These are phyloP conservation scores for Pteronura brasiliensis DNA, from an alignment of 2,113 vertebrate genomes.

Conservation along the genomic window DNA sequence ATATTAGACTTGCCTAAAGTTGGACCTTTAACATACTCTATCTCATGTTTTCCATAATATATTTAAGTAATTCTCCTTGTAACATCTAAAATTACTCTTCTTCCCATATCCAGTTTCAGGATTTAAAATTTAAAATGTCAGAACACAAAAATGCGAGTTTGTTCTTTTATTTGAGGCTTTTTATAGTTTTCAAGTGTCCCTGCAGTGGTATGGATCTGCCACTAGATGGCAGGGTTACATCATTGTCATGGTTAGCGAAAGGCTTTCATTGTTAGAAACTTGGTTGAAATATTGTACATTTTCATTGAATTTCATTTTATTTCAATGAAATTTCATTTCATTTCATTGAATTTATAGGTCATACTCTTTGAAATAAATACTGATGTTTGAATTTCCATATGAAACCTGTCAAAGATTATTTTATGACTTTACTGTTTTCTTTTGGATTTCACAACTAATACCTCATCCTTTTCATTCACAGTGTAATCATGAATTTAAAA, in stretches of 20 bases:
- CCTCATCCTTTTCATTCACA: background rate
- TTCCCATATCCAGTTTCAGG: background rate
- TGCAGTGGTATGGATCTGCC: background rate
- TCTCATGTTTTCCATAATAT: background rate
- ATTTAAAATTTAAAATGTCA: background rate
- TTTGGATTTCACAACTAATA: background rate
- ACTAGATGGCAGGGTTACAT: slow-evolving; percentile 53
- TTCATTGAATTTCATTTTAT: background rate
- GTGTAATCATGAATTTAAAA: background rate
- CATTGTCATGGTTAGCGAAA: background rate
- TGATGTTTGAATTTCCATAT: background rate
- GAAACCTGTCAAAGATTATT: background rate
- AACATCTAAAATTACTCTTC: background rate
- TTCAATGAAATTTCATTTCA: no score
- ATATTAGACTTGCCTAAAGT: background rate
- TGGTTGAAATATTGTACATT: background rate
- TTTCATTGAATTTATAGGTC: background rate
- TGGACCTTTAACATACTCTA: background rate
- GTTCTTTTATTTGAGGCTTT: background rate
- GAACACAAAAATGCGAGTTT: background rate
- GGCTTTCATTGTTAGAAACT: background rate
- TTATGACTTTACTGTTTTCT: background rate
- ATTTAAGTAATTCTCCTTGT: background rate
- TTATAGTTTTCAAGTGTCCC: background rate
- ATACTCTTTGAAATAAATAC: background rate